These are phyloP conservation scores for Antigone vipio DNA, from an alignment of 2,113 vertebrate genomes.

Conservation along the genomic window DNA sequence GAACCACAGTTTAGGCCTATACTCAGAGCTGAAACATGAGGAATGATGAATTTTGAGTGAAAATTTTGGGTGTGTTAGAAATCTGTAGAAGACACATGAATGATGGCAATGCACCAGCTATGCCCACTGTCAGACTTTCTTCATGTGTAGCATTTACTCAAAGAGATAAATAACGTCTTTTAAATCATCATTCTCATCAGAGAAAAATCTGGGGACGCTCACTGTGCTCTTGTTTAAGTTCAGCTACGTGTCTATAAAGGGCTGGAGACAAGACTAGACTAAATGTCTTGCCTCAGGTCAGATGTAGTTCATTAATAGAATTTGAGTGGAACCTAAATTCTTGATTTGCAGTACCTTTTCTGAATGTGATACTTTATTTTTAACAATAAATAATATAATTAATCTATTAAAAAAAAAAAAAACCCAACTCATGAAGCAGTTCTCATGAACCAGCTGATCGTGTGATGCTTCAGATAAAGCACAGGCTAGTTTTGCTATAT, in stretches of 20 bases:
- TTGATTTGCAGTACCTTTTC: not conserved
- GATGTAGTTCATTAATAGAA: not conserved
- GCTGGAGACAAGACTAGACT: not conserved
- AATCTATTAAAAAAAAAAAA: not conserved
- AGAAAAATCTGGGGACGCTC: not conserved
- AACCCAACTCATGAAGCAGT: not conserved
- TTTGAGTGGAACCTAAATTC: not conserved
- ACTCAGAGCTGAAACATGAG: not conserved
- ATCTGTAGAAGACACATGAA: not conserved
- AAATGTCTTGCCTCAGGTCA: not conserved
- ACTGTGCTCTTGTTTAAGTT: not conserved
- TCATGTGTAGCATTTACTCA: not conserved
- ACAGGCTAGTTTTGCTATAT: not conserved
- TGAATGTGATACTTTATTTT: not conserved
- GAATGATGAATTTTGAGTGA: not conserved
- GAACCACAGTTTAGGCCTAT: not conserved
- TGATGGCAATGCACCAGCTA: not conserved
- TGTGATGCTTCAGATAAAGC: not conserved
- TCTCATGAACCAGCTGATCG: not conserved
- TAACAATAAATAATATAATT: not conserved
- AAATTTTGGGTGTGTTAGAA: not conserved
- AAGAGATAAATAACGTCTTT: not conserved
- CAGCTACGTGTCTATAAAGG: not conserved
- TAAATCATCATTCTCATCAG: not conserved
- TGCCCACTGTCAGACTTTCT: not conserved